Percentiles rank a stretch among this genome's conserved stretches.
Evolutionary conservation across 2,797 vertebrate species (phyloP).

Genomic region (Morus bassanus): DNA sequence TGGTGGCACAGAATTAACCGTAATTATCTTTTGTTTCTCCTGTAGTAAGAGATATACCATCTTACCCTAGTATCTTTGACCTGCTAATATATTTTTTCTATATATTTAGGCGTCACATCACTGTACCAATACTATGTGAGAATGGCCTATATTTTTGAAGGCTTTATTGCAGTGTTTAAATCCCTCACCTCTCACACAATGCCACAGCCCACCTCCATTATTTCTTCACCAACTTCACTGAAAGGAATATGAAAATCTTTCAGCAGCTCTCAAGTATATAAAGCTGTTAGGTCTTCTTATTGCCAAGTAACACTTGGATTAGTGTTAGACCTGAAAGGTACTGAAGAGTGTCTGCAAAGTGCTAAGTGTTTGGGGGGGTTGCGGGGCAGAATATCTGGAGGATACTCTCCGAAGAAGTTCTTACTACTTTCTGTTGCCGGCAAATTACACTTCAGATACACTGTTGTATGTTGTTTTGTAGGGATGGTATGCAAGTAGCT

Average conservation of each 20-base stretch:
- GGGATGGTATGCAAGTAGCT: not conserved
- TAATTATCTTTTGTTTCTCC: not conserved
- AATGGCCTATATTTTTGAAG: not conserved
- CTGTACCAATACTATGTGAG: not conserved
- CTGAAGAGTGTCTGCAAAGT: not conserved
- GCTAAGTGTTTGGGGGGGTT: rapidly evolving
- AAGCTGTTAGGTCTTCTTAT: not conserved
- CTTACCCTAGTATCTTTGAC: not conserved
- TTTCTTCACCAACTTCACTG: not conserved
- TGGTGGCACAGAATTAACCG: not conserved
- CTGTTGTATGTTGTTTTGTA: not conserved
- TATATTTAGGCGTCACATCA: not conserved
- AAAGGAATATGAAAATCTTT: not conserved
- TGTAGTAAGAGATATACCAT: not conserved
- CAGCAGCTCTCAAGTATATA: not conserved
- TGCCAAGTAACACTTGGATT: not conserved
- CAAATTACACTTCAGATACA: not conserved
- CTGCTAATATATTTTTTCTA: not conserved
- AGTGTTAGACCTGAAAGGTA: not conserved
- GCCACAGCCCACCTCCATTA: not conserved
- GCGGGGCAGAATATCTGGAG: not conserved
- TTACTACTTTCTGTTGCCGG: not conserved
- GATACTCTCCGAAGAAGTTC: not conserved
- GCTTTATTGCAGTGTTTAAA: not conserved
- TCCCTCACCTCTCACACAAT: not conserved